Percentiles rank a stretch among this genome's conserved stretches.
Conservation (phyloP, 2,888 invertebrate species). For the Catocala nupta region DNA sequence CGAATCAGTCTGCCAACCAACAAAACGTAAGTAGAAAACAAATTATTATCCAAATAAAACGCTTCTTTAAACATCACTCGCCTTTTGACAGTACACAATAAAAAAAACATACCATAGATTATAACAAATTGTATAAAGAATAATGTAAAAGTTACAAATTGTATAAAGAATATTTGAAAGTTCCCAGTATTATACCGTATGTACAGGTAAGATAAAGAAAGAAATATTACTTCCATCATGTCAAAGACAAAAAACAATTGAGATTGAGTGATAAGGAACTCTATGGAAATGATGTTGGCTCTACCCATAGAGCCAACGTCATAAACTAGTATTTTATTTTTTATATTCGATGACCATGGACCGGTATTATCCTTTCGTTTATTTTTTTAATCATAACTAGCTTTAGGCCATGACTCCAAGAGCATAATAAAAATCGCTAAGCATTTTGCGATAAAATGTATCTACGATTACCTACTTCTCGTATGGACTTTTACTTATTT, state of each 20-base stretch:
- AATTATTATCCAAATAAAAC: constrained; percentile 64
- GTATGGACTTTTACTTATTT: no score
- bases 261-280: constrained; percentile 53
- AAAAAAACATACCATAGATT: constrained; percentile 46
- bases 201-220: constrained; percentile 34
- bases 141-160: constrained; percentile 30
- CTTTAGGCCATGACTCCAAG: no score
- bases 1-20: neutral
- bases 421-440: no score
- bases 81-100: constrained; percentile 50
- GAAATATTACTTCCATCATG: constrained; percentile 36
- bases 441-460: no score
- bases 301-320: no score
- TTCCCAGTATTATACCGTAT: constrained; percentile 33
- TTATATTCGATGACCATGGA: no score
- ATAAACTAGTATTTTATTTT: no score
- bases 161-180: no score
- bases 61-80: constrained; percentile 50
- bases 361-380: no score
- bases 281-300: constrained; percentile 5
- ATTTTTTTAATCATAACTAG: no score
- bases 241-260: constrained; percentile 51
- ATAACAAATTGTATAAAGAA: constrained; percentile 47
- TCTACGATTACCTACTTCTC: no score
- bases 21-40: constrained; percentile 54